These are phyloP conservation scores for Carpatolechia fugitivella DNA, from an alignment of 2,888 invertebrate genomes.

Conservation along the genomic window DNA sequence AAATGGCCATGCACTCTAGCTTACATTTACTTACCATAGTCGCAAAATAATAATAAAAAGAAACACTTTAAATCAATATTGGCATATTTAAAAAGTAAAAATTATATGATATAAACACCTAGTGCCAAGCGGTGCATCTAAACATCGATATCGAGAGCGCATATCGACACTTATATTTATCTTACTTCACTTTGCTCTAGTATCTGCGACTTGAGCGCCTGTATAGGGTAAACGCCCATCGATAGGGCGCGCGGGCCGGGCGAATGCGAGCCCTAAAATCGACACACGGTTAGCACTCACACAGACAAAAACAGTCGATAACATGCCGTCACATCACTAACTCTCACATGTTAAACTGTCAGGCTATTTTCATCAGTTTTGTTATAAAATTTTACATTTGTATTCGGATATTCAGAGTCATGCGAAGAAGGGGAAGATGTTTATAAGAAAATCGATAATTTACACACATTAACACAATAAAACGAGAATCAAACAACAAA, in stretches of 20 bases:
- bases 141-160: constrained; percentile 68
- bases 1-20: constrained; percentile 65
- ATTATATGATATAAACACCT: constrained; percentile 55
- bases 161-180: constrained; percentile 61
- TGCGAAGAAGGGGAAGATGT: not conserved
- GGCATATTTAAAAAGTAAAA: constrained; percentile 23
- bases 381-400: constrained; percentile 40
- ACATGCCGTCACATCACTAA: constrained; percentile 64
- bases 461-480: constrained; percentile 22
- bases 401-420: constrained; percentile 17
- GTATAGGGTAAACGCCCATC: constrained; percentile 94
- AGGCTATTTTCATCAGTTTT: constrained; percentile 52
- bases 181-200: constrained; percentile 94
- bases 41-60: constrained; percentile 37
- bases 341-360: constrained; percentile 26
- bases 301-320: constrained; percentile 60
- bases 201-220: constrained; percentile 92
- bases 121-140: constrained; percentile 78
- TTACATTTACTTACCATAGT: constrained; percentile 46
- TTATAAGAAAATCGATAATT: constrained; percentile 6
- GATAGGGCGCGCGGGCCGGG: constrained; percentile 94
- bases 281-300: constrained; percentile 81
- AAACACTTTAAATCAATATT: not conserved
- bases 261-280: constrained; percentile 92
- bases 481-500: constrained; percentile 58